These are phyloP conservation scores for Cerastis leucographa DNA, from an alignment of 2,888 invertebrate species.

Conservation along the genomic window DNA sequence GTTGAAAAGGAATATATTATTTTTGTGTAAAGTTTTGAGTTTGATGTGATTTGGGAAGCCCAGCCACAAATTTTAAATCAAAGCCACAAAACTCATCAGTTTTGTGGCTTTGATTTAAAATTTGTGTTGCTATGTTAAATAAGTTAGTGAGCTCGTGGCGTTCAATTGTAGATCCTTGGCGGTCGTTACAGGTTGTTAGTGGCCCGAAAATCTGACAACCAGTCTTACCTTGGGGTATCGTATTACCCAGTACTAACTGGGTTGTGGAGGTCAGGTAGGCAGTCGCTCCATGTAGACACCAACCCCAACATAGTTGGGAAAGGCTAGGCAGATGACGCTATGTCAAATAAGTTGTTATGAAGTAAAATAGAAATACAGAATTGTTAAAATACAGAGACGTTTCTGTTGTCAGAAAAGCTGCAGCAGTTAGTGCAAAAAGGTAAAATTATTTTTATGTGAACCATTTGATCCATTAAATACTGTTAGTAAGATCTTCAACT, in stretches of 20 bases:
- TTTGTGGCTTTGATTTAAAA: conserved; percentile 7
- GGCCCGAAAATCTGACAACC: no score
- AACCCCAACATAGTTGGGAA: no score
- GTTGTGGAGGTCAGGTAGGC: no score
- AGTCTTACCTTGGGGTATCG: no score
- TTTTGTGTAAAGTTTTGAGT: conserved; percentile 9
- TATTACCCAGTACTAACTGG: no score
- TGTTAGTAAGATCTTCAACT: background rate
- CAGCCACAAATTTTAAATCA: no score
- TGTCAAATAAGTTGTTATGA: background rate
- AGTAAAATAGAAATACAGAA: background rate
- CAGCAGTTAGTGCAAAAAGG: background rate
- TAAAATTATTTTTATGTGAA: background rate
- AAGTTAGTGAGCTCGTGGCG: no score
- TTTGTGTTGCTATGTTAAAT: background rate
- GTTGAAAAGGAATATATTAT: background rate
- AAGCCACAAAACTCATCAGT: no score
- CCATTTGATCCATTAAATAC: background rate
- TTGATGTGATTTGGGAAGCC: conserved; percentile 3
- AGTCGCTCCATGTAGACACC: no score
- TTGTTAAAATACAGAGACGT: background rate
- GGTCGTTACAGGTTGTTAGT: no score
- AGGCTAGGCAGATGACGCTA: background rate
- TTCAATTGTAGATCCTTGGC: no score
- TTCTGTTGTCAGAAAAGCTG: background rate